A percentile compares a stretch with the other conserved stretches of the same genome.
phyloP scores from a whole-genome alignment of 2,113 vertebrate genomes.

The Cairina moschata region DNA sequence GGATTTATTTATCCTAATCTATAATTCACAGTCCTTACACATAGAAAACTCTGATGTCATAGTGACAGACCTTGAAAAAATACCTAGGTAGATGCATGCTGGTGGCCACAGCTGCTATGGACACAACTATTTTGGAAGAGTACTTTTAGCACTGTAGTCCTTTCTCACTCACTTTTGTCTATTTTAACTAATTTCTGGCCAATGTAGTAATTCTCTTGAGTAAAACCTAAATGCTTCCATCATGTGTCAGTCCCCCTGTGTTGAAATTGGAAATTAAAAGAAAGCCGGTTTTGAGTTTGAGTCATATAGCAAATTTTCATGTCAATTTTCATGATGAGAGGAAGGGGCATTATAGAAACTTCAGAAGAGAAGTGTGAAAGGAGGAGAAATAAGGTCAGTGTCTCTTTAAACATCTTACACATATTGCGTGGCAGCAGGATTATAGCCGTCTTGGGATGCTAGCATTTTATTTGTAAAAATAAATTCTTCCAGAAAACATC shows the following conservation, averaged over 20 bases:
- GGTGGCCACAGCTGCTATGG: background rate
- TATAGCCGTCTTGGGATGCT: background rate
- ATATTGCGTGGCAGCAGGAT: background rate
- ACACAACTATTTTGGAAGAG: background rate
- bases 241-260: background rate
- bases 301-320: background rate
- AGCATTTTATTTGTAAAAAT: constrained; percentile 54
- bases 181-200: background rate
- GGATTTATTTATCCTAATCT: background rate
- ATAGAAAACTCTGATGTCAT: background rate
- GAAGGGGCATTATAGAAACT: background rate
- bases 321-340: background rate
- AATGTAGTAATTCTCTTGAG: background rate
- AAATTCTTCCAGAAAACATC: constrained; percentile 23
- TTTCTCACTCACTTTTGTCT: background rate
- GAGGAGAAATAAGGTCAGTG: background rate
- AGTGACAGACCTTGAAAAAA: fast-evolving
- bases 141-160: background rate
- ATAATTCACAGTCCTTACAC: background rate
- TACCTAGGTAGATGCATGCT: background rate
- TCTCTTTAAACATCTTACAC: constrained; percentile 3
- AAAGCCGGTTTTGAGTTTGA: background rate
- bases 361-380: background rate
- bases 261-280: background rate
- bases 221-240: background rate